phyloP scores from a whole-genome alignment of 1,140 invertebrate species.

The Colletes gigas region DNA sequence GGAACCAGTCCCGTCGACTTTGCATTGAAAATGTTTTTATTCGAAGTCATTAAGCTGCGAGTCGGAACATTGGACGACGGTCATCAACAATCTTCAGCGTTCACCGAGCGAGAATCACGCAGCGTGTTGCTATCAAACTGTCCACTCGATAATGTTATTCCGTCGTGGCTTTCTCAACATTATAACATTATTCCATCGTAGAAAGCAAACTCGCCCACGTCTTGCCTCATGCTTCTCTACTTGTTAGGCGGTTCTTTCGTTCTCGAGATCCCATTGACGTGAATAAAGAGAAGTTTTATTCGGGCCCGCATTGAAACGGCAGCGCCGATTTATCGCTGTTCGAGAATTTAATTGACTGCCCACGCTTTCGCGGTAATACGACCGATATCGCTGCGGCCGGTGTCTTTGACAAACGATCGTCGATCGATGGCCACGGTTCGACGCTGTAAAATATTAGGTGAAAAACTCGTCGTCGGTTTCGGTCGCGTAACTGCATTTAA shows the following conservation, averaged over 20 bases:
- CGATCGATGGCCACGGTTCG: not conserved
- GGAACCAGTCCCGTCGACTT: no score
- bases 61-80: no score
- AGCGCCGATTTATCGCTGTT: slow-evolving; percentile 54
- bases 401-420: slow-evolving; percentile 26
- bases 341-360: slow-evolving; percentile 49
- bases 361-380: slow-evolving; percentile 17
- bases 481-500: not conserved
- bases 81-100: no score
- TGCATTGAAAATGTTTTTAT: no score
- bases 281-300: slow-evolving; percentile 43
- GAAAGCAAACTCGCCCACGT: slow-evolving; percentile 34
- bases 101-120: not conserved
- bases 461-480: slow-evolving; percentile 2
- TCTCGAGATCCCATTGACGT: slow-evolving; percentile 37
- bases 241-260: slow-evolving; percentile 29
- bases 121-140: slow-evolving; percentile 1
- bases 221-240: slow-evolving; percentile 38
- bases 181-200: slow-evolving; percentile 21
- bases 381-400: not conserved
- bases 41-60: no score
- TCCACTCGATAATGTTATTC: slow-evolving; percentile 28
- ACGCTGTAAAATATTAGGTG: not conserved
- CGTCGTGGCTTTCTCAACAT: slow-evolving; percentile 44
- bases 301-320: slow-evolving; percentile 3